Conservation (phyloP, 2,113 vertebrate genomes). For the Mungos mungo region DNA sequence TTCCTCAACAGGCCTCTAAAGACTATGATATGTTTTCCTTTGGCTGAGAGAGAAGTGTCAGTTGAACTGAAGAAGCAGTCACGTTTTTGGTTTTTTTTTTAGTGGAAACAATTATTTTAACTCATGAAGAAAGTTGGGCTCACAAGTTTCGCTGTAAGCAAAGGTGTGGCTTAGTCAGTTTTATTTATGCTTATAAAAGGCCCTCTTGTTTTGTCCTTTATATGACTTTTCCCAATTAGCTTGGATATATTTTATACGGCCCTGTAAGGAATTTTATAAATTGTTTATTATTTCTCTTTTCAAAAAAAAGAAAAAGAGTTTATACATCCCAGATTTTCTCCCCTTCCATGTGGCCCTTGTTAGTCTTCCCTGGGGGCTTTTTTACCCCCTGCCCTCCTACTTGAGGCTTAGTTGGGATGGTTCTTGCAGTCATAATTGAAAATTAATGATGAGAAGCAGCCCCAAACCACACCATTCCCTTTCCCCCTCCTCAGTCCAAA, state of each 20-base stretch:
- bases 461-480: constrained; percentile 48
- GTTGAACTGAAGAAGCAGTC: not conserved
- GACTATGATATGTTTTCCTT: not conserved
- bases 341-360: constrained; percentile 21
- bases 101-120: constrained; percentile 21
- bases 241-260: not conserved
- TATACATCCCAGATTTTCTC: not conserved
- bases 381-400: constrained; percentile 40
- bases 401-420: not conserved
- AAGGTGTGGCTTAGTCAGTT: not conserved
- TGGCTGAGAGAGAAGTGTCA: not conserved
- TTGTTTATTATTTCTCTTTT: constrained; percentile 62
- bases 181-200: constrained; percentile 4
- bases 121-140: not conserved
- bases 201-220: constrained; percentile 43
- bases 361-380: constrained; percentile 41
- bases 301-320: constrained; percentile 18
- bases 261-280: constrained; percentile 42
- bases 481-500: not conserved
- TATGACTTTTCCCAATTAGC: constrained; percentile 59
- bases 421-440: constrained; percentile 66
- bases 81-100: not conserved
- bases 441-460: constrained; percentile 68
- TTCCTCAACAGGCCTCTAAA: not conserved
- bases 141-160: not conserved